phyloP scores from a whole-genome alignment of 2,888 invertebrate species.

The Machimus atricapillus region DNA sequence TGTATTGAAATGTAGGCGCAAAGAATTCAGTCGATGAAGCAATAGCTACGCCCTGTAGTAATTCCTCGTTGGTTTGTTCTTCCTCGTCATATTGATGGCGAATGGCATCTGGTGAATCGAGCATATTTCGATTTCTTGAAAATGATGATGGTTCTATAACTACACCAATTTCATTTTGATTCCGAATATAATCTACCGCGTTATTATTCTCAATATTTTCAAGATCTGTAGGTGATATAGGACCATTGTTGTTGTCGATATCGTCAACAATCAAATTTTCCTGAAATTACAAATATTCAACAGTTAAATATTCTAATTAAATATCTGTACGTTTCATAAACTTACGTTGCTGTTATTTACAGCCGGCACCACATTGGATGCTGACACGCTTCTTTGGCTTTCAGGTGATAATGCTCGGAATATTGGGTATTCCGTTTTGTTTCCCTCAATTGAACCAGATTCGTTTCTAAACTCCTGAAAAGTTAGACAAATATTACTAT shows the following conservation, averaged over 20 bases:
- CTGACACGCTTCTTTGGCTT: slow-evolving; percentile 41
- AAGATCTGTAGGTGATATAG: slow-evolving; percentile 66
- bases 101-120: not conserved
- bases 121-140: slow-evolving; percentile 43
- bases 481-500: not conserved
- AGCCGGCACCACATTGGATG: slow-evolving; percentile 20
- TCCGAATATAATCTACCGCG: slow-evolving; percentile 64
- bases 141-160: slow-evolving; percentile 36
- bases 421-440: slow-evolving; percentile 50
- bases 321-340: not conserved
- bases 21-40: slow-evolving; percentile 27
- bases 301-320: not conserved
- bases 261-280: slow-evolving; percentile 47
- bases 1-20: not conserved
- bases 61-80: not conserved
- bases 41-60: slow-evolving; percentile 36
- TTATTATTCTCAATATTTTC: slow-evolving; percentile 68
- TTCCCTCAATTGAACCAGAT: slow-evolving; percentile 45
- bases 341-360: slow-evolving; percentile 46
- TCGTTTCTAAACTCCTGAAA: slow-evolving; percentile 51
- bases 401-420: slow-evolving; percentile 49
- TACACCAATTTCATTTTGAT: slow-evolving; percentile 48
- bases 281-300: slow-evolving; percentile 8
- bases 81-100: not conserved
- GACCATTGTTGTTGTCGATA: slow-evolving; percentile 66